Evolutionary conservation across 23 tunicate genomes (phyloP).

Genomic region (Phallusia fumigata): DNA sequence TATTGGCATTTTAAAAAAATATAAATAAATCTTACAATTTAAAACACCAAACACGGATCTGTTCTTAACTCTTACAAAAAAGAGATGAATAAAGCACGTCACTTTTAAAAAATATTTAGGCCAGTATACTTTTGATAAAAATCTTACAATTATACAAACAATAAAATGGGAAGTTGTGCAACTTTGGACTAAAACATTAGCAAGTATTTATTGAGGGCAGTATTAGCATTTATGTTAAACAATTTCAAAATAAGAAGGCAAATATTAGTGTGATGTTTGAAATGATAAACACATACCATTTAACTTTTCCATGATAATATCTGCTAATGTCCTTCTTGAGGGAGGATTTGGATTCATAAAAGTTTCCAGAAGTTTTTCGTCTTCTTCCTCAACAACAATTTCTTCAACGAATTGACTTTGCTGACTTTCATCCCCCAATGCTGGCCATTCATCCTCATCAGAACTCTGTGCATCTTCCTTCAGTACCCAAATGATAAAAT

Average conservation of each 20-base stretch:
- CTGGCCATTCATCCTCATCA: constrained; percentile 73
- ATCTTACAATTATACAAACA: too few species aligned
- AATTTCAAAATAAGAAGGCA: too few species aligned
- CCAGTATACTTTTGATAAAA: too few species aligned
- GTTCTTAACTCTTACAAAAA: not conserved
- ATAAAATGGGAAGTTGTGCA: not conserved
- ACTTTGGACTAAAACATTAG: too few species aligned
- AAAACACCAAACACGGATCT: not conserved
- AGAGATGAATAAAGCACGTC: too few species aligned
- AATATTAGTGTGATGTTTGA: too few species aligned
- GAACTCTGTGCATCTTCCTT: not conserved
- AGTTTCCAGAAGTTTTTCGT: constrained; percentile 66
- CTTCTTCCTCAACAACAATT: constrained; percentile 56
- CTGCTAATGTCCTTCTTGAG: constrained; percentile 64
- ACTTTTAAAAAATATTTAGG: too few species aligned
- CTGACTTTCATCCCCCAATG: constrained; percentile 24
- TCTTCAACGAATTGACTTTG: constrained; percentile 22
- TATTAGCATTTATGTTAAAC: too few species aligned
- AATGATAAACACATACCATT: constrained; percentile 20
- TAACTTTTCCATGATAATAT: constrained; percentile 88
- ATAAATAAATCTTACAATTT: not conserved
- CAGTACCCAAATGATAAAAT: not conserved
- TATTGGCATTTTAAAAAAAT: not conserved
- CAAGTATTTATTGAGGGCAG: too few species aligned
- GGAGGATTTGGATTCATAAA: constrained; percentile 90